phyloP scores from a whole-genome alignment of 2,888 invertebrate species.

The Zaprionus lineosus region DNA sequence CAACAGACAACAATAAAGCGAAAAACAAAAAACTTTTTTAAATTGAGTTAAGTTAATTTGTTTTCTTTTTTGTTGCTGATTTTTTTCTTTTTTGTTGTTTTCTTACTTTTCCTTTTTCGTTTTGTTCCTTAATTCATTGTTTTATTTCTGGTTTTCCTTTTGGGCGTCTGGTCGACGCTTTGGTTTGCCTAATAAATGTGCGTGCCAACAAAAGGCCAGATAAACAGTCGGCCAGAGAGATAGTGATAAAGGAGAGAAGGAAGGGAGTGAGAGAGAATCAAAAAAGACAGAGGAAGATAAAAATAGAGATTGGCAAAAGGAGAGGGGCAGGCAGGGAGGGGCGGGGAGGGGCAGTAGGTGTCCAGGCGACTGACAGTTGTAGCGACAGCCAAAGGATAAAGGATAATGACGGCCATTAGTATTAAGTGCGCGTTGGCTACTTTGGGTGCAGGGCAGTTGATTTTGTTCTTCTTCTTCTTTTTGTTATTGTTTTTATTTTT shows the following conservation, averaged over 20 bases:
- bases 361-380: constrained; percentile 46
- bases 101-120: constrained; percentile 19
- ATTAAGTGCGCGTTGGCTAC: constrained; percentile 74
- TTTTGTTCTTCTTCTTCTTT: constrained; percentile 21
- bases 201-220: constrained; percentile 71
- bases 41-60: constrained; percentile 73
- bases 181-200: constrained; percentile 69
- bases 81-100: too few species aligned
- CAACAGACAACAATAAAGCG: constrained; percentile 44
- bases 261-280: neutral
- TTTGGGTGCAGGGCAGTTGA: constrained; percentile 43
- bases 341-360: too few species aligned
- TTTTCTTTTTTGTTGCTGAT: constrained; percentile 20
- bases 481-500: constrained; percentile 1
- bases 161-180: constrained; percentile 18
- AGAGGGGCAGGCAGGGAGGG: too few species aligned
- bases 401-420: constrained; percentile 77
- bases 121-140: constrained; percentile 13
- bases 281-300: neutral
- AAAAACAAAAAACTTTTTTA: constrained; percentile 57
- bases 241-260: too few species aligned
- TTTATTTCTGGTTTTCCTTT: constrained; percentile 15
- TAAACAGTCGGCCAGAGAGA: constrained; percentile 50
- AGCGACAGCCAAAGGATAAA: constrained; percentile 70
- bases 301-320: neutral